phyloP scores from a whole-genome alignment of 2,888 invertebrate species.

The Polyploca ridens region DNA sequence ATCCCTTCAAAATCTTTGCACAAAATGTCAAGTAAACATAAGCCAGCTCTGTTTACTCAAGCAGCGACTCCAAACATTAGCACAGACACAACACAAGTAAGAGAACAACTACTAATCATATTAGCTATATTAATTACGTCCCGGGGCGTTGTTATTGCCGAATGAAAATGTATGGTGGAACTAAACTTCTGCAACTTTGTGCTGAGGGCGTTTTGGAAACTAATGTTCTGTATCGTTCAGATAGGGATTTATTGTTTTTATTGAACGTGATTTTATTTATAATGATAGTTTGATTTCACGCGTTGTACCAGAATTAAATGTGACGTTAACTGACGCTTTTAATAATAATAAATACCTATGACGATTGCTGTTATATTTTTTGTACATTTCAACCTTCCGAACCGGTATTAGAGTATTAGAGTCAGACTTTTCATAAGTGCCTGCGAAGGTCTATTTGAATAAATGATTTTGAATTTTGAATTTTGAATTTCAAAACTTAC shows the following conservation, averaged over 20 bases:
- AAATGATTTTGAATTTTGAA: too few species aligned
- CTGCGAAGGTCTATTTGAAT: too few species aligned
- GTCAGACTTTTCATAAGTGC: too few species aligned
- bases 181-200: slow-evolving; percentile 42
- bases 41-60: slow-evolving; percentile 13
- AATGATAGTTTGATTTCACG: too few species aligned
- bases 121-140: slow-evolving; percentile 79
- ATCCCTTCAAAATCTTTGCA: not conserved
- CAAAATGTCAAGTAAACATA: slow-evolving; percentile 13
- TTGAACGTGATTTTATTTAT: slow-evolving; percentile 21
- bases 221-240: slow-evolving; percentile 42
- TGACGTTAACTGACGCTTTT: too few species aligned
- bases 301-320: too few species aligned
- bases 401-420: too few species aligned
- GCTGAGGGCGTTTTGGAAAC: slow-evolving; percentile 31
- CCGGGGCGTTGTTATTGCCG: slow-evolving; percentile 68
- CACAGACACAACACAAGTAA: slow-evolving; percentile 44
- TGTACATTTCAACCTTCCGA: too few species aligned
- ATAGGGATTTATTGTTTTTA: slow-evolving; percentile 24
- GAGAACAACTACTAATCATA: slow-evolving; percentile 79
- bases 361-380: too few species aligned
- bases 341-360: too few species aligned
- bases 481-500: too few species aligned
- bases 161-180: slow-evolving; percentile 76
- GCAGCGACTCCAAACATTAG: slow-evolving; percentile 26